These are phyloP conservation scores for Rhinoptilus africanus DNA, from an alignment of 2,113 vertebrate species.

Conservation along the genomic window DNA sequence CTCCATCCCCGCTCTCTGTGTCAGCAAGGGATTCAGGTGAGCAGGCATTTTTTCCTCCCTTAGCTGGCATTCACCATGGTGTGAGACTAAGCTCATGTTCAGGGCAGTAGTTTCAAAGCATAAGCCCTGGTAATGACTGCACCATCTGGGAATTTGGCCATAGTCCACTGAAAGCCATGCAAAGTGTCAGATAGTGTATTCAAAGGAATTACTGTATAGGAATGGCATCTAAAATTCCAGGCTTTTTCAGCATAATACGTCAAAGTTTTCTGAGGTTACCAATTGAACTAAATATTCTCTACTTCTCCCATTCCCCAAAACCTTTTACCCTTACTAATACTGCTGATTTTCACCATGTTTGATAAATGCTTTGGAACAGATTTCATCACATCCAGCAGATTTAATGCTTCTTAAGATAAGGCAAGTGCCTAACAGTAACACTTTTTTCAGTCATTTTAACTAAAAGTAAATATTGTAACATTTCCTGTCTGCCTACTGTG, in stretches of 20 bases:
- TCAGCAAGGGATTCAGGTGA: neutral
- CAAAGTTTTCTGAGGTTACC: neutral
- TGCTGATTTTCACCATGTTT: conserved; percentile 21
- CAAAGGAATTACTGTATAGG: neutral
- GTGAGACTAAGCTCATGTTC: neutral
- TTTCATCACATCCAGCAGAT: conserved; percentile 42
- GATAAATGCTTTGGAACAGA: conserved; percentile 37
- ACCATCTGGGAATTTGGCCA: neutral
- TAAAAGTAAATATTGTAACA: conserved; percentile 18
- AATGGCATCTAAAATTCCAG: neutral
- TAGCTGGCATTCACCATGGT: neutral
- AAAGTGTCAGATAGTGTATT: neutral
- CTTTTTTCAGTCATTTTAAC: conserved; percentile 36
- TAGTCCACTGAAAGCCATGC: neutral
- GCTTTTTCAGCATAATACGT: neutral
- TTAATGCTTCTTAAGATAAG: conserved; percentile 24
- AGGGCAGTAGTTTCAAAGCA: neutral
- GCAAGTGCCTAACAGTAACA: neutral
- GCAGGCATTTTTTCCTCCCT: neutral
- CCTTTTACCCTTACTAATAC: conserved; percentile 42
- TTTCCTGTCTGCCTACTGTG: neutral
- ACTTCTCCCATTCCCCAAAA: neutral
- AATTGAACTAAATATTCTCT: neutral
- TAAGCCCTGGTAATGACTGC: neutral
- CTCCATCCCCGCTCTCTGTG: accelerated